Evolutionary conservation across 2,113 vertebrate genomes (phyloP).

Genomic region (Toxotes chatareus): DNA sequence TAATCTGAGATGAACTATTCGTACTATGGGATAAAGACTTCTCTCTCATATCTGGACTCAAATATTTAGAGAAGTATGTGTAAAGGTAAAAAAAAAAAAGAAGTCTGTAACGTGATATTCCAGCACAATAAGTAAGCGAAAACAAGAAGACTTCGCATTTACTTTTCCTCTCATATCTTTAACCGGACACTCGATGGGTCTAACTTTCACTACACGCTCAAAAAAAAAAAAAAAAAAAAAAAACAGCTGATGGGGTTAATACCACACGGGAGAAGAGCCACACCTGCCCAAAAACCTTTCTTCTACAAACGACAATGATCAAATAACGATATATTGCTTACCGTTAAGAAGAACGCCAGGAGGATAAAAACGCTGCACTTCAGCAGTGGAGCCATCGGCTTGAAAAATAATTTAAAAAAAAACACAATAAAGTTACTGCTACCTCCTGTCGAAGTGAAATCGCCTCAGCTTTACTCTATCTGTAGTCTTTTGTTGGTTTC

Average conservation of each 20-base stretch:
- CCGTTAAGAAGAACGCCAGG: constrained; percentile 49
- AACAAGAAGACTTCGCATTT: neutral
- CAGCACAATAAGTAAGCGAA: neutral
- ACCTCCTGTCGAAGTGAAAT: neutral
- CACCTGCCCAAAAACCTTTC: constrained; percentile 50
- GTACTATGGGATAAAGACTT: neutral
- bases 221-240: too few species aligned
- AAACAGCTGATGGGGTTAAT: neutral
- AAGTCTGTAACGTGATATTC: neutral
- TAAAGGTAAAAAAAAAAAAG: neutral
- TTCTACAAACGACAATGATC: fast-evolving
- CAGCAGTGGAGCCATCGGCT: constrained; percentile 56
- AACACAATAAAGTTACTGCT: neutral
- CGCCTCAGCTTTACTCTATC: neutral
- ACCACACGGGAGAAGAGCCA: constrained; percentile 2
- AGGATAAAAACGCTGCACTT: constrained; percentile 27
- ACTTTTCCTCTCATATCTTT: neutral
- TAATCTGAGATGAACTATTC: neutral
- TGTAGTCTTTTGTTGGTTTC: constrained; percentile 4
- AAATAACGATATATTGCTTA: constrained; percentile 40
- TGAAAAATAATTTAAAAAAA: neutral
- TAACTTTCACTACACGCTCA: neutral
- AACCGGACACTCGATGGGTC: neutral
- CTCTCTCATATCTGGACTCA: neutral
- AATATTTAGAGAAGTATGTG: neutral